phyloP scores from a whole-genome alignment of 2,797 vertebrate species.

The Vipera ursinii region DNA sequence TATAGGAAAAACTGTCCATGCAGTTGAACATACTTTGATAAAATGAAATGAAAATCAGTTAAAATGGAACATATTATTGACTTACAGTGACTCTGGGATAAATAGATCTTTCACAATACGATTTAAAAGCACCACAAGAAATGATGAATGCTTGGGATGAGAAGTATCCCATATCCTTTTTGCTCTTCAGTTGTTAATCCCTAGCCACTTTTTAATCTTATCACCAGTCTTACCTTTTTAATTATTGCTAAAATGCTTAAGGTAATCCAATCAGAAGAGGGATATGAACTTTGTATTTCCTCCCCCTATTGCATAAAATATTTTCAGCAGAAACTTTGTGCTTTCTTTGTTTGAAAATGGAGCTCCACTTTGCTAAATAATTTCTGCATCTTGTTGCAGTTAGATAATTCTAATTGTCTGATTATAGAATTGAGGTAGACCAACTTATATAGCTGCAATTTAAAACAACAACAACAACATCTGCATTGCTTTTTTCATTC shows the following conservation, averaged over 20 bases:
- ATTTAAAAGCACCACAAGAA: neutral
- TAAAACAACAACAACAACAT: neutral
- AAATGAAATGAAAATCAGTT: neutral
- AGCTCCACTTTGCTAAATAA: neutral
- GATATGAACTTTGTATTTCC: neutral
- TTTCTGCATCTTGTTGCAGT: neutral
- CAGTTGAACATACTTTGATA: neutral
- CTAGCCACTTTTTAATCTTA: neutral
- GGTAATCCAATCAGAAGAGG: neutral
- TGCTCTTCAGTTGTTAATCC: neutral
- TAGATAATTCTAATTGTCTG: neutral
- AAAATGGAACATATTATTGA: neutral
- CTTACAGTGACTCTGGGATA: neutral
- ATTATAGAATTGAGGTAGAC: neutral
- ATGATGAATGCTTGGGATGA: neutral
- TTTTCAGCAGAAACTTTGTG: neutral
- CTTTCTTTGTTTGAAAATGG: neutral
- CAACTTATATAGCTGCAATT: neutral
- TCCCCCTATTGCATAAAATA: neutral
- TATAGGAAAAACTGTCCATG: neutral
- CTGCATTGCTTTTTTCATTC: neutral
- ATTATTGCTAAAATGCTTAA: neutral
- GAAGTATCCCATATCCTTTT: neutral
- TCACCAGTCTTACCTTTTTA: neutral
- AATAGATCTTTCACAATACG: neutral